Evolutionary conservation across 2,888 invertebrate genomes (phyloP).

Genomic region (Phrixothrix hirtus): DNA sequence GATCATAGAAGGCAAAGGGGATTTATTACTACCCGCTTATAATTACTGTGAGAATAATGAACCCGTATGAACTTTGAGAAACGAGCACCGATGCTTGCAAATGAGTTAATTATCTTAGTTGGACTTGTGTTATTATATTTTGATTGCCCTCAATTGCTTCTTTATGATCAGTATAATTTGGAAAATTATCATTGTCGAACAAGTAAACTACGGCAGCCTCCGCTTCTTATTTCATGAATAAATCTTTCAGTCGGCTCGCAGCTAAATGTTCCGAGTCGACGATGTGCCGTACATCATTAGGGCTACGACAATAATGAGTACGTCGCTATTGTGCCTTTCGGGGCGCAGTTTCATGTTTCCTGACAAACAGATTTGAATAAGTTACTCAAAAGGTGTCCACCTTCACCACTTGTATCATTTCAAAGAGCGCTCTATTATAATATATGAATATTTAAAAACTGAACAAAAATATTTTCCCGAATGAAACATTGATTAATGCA

Average conservation of each 20-base stretch:
- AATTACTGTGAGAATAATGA: constrained; percentile 53
- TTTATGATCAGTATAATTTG: constrained; percentile 48
- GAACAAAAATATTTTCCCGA: no score
- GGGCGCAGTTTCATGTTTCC: constrained; percentile 28
- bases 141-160: constrained; percentile 46
- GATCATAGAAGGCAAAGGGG: no score
- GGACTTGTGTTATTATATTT: constrained; percentile 49
- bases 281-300: constrained; percentile 44
- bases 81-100: constrained; percentile 53
- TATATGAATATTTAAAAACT: constrained; percentile 27
- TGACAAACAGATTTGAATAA: constrained; percentile 28
- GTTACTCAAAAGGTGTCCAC: constrained; percentile 12
- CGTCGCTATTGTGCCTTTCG: constrained; percentile 20
- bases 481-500: no score
- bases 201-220: constrained; percentile 32
- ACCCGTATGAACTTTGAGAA: constrained; percentile 58
- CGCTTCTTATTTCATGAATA: constrained; percentile 41
- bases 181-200: constrained; percentile 39
- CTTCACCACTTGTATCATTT: no score
- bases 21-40: constrained; percentile 35
- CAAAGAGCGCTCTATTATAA: constrained; percentile 23
- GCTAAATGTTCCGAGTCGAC: constrained; percentile 39
- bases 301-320: constrained; percentile 27
- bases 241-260: constrained; percentile 40
- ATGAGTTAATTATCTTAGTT: constrained; percentile 56